Base-by-base conservation (phyloP, 1,140 invertebrate species). In the Diplogasteroides magnus region DNA sequence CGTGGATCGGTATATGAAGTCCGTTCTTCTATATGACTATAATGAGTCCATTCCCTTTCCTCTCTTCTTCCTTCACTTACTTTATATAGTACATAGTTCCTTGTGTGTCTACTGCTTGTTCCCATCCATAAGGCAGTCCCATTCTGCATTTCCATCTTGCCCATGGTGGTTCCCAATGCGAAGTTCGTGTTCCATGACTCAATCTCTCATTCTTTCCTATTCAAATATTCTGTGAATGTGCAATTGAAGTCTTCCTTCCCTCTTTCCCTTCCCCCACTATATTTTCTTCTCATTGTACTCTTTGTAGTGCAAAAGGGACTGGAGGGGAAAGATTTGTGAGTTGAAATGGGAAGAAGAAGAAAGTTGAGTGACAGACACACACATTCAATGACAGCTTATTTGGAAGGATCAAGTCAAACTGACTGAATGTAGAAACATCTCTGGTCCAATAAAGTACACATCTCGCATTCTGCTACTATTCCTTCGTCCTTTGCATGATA, bases 31-130 rank as follows among this genome's bases (percentile, higher is more conserved):
- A 92, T 84, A 85, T 95, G 92, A 79, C 91, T 94, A 86, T 60
- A 78, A 76, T 56, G 27, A 19, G 19, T 6, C 37, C 6, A 48
- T 11, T 48, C 37, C 37, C 37, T 19, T 48, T 48, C 19, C 37
- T 48, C 37, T 11, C 19, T 48, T 48, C 37, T 48, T 70, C 69
- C 60, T 37, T 71, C 57, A 87, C 89, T 89, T 84, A 93, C 92
- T 94, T 93, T 83, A 94, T 91, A 79, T 89, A 93, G 84, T 94
- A 94, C 60, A 88, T 87, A 82, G 90, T 89, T 66, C 90, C 90
- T 72, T 90, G 87, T 77, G 87, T 87, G 84, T 91, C 90, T 23
- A 89, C 83, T 23, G 91, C 91, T 74, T 89, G 86, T 83, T 94
- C 92, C 91, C 91, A 94, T 2, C 92, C 92, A 80, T 91, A 93